phyloP scores from a whole-genome alignment of 2,113 vertebrate species.

The Myotis lucifugus region DNA sequence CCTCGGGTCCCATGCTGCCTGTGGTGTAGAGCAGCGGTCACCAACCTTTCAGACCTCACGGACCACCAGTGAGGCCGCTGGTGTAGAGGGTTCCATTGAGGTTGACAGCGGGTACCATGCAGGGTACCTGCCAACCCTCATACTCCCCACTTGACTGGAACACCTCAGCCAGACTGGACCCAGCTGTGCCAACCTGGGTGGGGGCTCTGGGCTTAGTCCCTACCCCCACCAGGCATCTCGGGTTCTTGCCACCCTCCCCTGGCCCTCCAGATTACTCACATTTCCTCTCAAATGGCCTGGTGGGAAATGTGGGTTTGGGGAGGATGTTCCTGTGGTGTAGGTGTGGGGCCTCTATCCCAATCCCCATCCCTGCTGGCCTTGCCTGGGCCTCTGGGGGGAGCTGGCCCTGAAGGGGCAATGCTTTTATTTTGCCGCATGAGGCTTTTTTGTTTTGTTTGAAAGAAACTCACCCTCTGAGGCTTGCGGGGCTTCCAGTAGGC shows the following conservation, averaged over 20 bases:
- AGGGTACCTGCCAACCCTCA: not conserved
- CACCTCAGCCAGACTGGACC: not conserved
- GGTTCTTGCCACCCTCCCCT: not conserved
- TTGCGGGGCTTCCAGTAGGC: not conserved
- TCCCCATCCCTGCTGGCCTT: fast-evolving
- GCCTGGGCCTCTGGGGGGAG: fast-evolving
- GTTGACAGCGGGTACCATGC: not conserved
- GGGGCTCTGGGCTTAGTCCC: not conserved
- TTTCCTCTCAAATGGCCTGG: not conserved
- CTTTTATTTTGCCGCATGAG: not conserved
- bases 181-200: not conserved
- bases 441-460: not conserved
- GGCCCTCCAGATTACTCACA: fast-evolving
- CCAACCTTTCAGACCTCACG: too few species aligned
- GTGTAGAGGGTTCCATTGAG: not conserved
- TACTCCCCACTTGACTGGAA: not conserved
- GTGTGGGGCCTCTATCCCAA: not conserved
- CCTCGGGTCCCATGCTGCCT: not conserved
- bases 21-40: too few species aligned
- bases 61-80: too few species aligned
- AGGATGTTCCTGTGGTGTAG: fast-evolving
- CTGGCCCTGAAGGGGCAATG: fast-evolving
- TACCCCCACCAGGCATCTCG: fast-evolving
- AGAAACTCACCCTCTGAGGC: fast-evolving
- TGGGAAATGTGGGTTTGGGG: not conserved